phyloP scores from a whole-genome alignment of 2,888 invertebrate species.

The Plebejus melissa region DNA sequence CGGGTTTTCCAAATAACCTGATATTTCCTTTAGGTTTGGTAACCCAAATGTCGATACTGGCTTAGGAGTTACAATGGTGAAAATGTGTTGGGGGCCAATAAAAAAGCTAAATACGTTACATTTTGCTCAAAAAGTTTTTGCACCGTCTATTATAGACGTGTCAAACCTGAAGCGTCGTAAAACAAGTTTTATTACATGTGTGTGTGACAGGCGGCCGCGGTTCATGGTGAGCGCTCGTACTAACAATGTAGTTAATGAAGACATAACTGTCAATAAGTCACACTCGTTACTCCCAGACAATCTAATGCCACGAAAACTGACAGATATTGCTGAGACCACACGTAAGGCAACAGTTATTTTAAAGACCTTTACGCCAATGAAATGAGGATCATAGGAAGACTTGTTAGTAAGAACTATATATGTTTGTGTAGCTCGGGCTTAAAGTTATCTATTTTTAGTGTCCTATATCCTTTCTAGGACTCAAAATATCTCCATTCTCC shows the following conservation, averaged over 20 bases:
- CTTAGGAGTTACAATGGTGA: too few species aligned
- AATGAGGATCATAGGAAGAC: too few species aligned
- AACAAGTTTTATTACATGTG: conserved; percentile 13
- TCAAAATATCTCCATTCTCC: too few species aligned
- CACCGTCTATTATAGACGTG: conserved; percentile 11
- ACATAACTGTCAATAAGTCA: conserved; percentile 29
- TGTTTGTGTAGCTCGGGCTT: too few species aligned
- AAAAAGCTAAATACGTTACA: neutral
- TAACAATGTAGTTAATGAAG: conserved; percentile 22
- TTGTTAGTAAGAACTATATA: too few species aligned
- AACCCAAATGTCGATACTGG: too few species aligned
- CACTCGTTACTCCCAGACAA: conserved; percentile 8
- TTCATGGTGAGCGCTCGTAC: neutral
- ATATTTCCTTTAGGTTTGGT: too few species aligned
- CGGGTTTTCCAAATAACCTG: too few species aligned
- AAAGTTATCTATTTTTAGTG: too few species aligned
- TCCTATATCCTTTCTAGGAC: too few species aligned
- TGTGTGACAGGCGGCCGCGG: conserved; percentile 9
- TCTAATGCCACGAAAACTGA: conserved; percentile 17
- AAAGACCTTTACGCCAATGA: too few species aligned
- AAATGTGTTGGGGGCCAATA: too few species aligned
- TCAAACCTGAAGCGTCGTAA: conserved; percentile 5
- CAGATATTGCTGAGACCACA: neutral
- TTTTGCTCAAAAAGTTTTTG: neutral
- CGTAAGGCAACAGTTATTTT: neutral